These are phyloP conservation scores for Cataglyphis livida DNA, from an alignment of 2,888 invertebrate species.

Conservation along the genomic window DNA sequence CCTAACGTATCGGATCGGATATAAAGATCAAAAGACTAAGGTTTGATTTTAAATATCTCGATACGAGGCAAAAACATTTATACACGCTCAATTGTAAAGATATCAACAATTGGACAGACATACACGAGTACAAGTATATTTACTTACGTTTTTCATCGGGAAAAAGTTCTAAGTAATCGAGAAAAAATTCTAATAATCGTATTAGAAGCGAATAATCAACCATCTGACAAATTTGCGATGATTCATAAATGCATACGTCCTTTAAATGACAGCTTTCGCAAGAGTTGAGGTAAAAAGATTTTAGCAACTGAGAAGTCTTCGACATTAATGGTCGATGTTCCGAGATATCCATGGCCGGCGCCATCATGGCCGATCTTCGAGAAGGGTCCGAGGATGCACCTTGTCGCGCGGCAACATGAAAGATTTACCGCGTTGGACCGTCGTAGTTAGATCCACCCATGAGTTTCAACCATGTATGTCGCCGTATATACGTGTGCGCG, in stretches of 20 bases:
- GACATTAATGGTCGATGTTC: conserved; percentile 60
- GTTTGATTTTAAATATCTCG: background rate
- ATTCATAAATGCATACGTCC: background rate
- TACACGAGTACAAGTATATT: background rate
- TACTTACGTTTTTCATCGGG: background rate
- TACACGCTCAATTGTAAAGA: background rate
- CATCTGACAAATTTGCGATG: background rate
- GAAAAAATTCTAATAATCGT: too few relatives aligned
- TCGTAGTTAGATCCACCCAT: conserved; percentile 58
- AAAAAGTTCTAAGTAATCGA: too few relatives aligned
- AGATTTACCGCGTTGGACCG: conserved; percentile 68
- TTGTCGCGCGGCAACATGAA: conserved; percentile 76
- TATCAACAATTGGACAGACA: background rate
- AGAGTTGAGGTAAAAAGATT: background rate
- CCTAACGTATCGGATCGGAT: background rate
- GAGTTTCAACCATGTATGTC: conserved; percentile 55
- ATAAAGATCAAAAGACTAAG: background rate
- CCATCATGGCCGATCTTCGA: conserved; percentile 59
- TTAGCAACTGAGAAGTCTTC: conserved; percentile 47
- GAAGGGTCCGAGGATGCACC: conserved; percentile 61
- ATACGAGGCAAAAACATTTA: background rate
- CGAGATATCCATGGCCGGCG: conserved; percentile 35
- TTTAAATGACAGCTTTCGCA: background rate
- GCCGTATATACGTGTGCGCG: conserved; percentile 9
- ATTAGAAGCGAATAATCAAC: background rate